These are phyloP conservation scores for Dynastes tityus DNA, from an alignment of 2,888 invertebrate genomes.

Conservation along the genomic window DNA sequence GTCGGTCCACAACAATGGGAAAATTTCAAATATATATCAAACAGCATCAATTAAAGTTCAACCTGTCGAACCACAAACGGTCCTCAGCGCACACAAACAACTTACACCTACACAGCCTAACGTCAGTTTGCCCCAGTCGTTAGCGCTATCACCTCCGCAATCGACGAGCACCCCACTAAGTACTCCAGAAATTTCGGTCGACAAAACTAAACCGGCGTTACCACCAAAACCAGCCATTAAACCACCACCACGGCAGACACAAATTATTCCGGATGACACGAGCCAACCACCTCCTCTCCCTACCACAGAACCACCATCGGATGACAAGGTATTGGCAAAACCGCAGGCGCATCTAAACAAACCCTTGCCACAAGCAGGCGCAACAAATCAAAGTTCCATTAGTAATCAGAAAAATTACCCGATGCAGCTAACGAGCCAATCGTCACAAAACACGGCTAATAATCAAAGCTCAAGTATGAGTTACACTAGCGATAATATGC, in stretches of 20 bases:
- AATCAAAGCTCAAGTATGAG: slow-evolving; percentile 51
- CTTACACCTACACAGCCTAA: slow-evolving; percentile 55
- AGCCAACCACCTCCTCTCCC: slow-evolving; percentile 74
- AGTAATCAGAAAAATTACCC: slow-evolving; percentile 52
- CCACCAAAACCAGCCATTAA: slow-evolving; percentile 87
- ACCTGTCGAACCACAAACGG: slow-evolving; percentile 84
- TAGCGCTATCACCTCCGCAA: slow-evolving; percentile 73
- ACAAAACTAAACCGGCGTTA: slow-evolving; percentile 82
- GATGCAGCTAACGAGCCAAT: slow-evolving; percentile 47
- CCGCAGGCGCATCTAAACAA: slow-evolving; percentile 52
- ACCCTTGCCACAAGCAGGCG: slow-evolving; percentile 26
- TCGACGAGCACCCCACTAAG: slow-evolving; percentile 76
- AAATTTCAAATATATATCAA: slow-evolving; percentile 85
- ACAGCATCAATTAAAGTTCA: slow-evolving; percentile 87
- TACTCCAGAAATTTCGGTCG: slow-evolving; percentile 72
- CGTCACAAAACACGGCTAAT: slow-evolving; percentile 7
- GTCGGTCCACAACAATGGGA: slow-evolving; percentile 79
- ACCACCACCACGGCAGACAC: slow-evolving; percentile 73
- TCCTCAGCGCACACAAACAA: slow-evolving; percentile 68
- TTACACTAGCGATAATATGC: slow-evolving; percentile 67
- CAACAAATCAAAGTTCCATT: slow-evolving; percentile 22
- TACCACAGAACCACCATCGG: slow-evolving; percentile 63
- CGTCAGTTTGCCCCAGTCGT: slow-evolving; percentile 61
- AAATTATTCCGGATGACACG: slow-evolving; percentile 60
- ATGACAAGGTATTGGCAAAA: slow-evolving; percentile 59